Evolutionary conservation across 2,113 vertebrate species (phyloP), one percentile per base, ranked within the genome.

Genomic region (Stegastes partitus): DNA sequence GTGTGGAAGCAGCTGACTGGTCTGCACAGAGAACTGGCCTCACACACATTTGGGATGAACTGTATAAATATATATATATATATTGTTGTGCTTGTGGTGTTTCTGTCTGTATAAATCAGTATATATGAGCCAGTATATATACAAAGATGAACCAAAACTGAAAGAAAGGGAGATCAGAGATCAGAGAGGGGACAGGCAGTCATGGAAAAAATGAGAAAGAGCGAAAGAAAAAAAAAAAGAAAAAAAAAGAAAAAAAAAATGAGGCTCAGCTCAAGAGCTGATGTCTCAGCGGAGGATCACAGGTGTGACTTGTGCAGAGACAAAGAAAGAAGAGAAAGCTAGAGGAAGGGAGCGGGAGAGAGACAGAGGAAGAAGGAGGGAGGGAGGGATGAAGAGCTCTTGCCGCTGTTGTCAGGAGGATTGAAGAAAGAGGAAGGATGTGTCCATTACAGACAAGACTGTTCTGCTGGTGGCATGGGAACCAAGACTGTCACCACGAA

Each of bases 401-500:
- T 70, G 55, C 55, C 74, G 70, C 56, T 77, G 79, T 74, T 87
- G 87, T 85, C 86, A 85, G 67, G 77, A 79, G 85, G 64, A 76
- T 73, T 87, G 79, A 85, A 75, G 84, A 83, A 83, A 84, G 66
- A 74, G 67, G 67, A 87, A 83, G 71, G 82, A 92, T 86, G 74
- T 86, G 88, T 92, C 86, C 88, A 90, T 91, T 89, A 88, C 63
- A 77, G 84, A 82, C 51, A 15, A 79, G 75, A 78, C 82, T 78
- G 78, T 88, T 87, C 77, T 84, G 57, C 72, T 65, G 67, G 57
- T 88, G 77, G 75, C 12, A 47, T 62, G 72, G 85, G 83, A 89
- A 73, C 84, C 55, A 47, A 61, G 67, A 37, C 87, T 91, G 87
- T 88, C 83, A 89, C 79, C 26, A 49, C 72, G 74, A 88, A 75